Conservation (phyloP, 37 sponge, comb jelly and placozoan genomes). For the Ianthella basta region DNA sequence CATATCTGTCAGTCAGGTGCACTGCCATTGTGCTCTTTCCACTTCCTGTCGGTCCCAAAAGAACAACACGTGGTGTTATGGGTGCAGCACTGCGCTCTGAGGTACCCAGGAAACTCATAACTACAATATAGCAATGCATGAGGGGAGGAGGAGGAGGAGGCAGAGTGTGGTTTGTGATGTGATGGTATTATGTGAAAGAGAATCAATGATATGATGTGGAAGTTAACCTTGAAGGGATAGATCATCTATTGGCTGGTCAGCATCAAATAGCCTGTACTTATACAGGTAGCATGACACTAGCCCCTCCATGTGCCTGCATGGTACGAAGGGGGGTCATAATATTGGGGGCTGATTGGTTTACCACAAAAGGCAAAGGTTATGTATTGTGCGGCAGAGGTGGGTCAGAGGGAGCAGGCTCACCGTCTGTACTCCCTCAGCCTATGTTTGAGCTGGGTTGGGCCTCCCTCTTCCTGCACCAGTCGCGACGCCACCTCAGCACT, state of each 20-base stretch:
- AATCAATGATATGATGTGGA: neutral
- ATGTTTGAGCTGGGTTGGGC: conserved; percentile 44
- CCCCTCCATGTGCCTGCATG: conserved; percentile 52
- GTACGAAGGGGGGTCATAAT: neutral
- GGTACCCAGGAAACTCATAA: conserved; percentile 60
- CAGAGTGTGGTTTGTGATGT: neutral
- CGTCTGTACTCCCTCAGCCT: conserved; percentile 3
- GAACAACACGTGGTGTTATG: conserved; percentile 79
- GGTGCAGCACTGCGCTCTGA: conserved; percentile 68
- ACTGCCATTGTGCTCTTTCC: conserved; percentile 67
- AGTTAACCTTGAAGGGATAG: conserved; percentile 73
- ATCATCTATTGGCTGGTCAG: conserved; percentile 91
- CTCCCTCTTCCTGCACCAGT: conserved; percentile 64
- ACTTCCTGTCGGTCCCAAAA: conserved; percentile 70
- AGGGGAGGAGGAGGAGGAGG: neutral
- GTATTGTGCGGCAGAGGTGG: neutral
- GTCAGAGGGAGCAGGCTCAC: neutral
- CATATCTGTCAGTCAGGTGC: conserved; percentile 60
- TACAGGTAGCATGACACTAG: conserved; percentile 59
- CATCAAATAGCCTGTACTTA: conserved; percentile 59
- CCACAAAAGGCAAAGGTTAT: neutral
- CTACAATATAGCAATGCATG: conserved; percentile 23
- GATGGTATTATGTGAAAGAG: neutral
- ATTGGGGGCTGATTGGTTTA: neutral
- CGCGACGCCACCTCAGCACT: conserved; percentile 63